phyloP scores from a whole-genome alignment of 2,888 invertebrate species.

The Junonia oenone region DNA sequence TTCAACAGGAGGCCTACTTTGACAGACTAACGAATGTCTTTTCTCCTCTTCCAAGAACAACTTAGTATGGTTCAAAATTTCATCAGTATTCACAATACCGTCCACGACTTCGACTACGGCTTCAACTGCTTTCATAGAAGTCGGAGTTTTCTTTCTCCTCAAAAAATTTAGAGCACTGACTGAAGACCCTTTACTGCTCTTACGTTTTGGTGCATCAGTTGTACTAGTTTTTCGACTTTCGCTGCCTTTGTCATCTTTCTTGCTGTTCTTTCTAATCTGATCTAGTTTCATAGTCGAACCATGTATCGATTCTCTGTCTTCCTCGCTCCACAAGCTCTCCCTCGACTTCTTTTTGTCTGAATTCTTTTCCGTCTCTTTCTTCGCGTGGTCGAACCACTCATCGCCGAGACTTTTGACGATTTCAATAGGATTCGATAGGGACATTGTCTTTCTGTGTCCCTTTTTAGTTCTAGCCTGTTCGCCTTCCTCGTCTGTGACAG shows the following conservation, averaged over 20 bases:
- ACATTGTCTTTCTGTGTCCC: conserved; percentile 72
- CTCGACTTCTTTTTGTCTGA: conserved; percentile 67
- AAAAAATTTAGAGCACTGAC: conserved; percentile 67
- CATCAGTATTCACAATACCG: conserved; percentile 48
- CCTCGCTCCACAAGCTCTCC: conserved; percentile 73
- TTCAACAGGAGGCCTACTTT: conserved; percentile 46
- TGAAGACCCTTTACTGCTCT: conserved; percentile 66
- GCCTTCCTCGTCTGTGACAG: conserved; percentile 69
- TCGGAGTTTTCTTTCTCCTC: conserved; percentile 64
- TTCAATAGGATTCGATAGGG: conserved; percentile 70
- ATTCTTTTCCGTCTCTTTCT: conserved; percentile 60
- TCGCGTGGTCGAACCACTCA: conserved; percentile 65
- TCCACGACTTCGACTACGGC: conserved; percentile 58
- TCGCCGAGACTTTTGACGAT: conserved; percentile 69
- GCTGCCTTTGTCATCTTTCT: conserved; percentile 59
- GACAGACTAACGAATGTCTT: conserved; percentile 48
- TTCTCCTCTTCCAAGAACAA: conserved; percentile 67
- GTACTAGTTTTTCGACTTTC: conserved; percentile 57
- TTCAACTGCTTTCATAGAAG: conserved; percentile 58
- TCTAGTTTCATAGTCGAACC: conserved; percentile 60
- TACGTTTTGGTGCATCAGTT: conserved; percentile 61
- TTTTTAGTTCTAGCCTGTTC: conserved; percentile 54
- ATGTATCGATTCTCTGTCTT: conserved; percentile 65
- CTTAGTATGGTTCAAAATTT: conserved; percentile 59
- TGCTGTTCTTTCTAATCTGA: conserved; percentile 60